Conservation (phyloP, 2,888 invertebrate genomes). For the Epinotia demarniana region DNA sequence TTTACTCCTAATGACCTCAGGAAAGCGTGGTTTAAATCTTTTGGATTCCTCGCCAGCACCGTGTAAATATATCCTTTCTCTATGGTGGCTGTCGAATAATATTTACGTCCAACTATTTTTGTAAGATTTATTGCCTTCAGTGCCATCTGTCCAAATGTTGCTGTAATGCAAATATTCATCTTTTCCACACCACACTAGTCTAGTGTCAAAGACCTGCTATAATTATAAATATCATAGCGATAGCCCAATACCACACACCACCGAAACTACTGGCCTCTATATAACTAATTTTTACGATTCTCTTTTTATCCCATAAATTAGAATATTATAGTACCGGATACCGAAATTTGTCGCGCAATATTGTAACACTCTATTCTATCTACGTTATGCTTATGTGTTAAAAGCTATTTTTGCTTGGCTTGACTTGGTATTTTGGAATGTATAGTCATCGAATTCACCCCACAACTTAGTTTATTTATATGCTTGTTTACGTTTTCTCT, state of each 20-base stretch:
- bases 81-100: too few relatives aligned
- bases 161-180: too few relatives aligned
- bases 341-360: conserved; percentile 21
- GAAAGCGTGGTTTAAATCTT: too few relatives aligned
- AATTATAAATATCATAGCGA: not conserved
- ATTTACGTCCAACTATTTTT: too few relatives aligned
- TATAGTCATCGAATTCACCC: conserved; percentile 20
- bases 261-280: too few relatives aligned
- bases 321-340: conserved; percentile 27
- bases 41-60: too few relatives aligned
- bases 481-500: conserved; percentile 30
- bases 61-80: too few relatives aligned
- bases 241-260: not conserved
- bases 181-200: too few relatives aligned
- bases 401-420: conserved; percentile 1
- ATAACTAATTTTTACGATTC: conserved; percentile 4
- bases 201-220: not conserved
- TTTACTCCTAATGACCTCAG: too few relatives aligned
- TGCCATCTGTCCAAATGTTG: too few relatives aligned
- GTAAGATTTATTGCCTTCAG: too few relatives aligned
- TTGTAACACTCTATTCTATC: not conserved
- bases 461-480: conserved; percentile 35
- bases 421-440: not conserved
- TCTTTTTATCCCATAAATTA: conserved; percentile 21
- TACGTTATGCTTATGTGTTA: conserved; percentile 3